These are phyloP conservation scores for Pseudomyrmex gracilis DNA, from an alignment of 1,140 invertebrate genomes.

Conservation along the genomic window DNA sequence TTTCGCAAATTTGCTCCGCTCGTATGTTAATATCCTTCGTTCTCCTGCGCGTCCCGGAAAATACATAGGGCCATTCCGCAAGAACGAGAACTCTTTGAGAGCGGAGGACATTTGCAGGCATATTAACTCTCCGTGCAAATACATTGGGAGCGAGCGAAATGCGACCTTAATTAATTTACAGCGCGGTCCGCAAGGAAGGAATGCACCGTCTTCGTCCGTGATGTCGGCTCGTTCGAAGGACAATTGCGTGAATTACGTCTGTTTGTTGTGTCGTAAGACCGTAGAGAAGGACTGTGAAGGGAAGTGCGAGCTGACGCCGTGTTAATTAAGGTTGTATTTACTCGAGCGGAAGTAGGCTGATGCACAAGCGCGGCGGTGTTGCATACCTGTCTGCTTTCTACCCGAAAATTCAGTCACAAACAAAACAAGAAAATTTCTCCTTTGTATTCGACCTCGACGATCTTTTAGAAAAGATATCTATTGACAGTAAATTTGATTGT, in stretches of 20 bases:
- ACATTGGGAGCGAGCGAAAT: conserved; percentile 52
- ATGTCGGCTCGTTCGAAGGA: conserved; percentile 63
- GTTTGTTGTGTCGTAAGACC: conserved; percentile 77
- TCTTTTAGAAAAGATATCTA: neutral
- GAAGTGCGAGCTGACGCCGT: conserved; percentile 72
- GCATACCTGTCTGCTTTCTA: conserved; percentile 51
- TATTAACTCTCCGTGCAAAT: conserved; percentile 54
- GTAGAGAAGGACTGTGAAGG: conserved; percentile 58
- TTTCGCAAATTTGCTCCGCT: conserved; percentile 17
- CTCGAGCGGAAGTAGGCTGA: conserved; percentile 74
- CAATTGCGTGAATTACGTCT: conserved; percentile 74
- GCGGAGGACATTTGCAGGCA: conserved; percentile 22
- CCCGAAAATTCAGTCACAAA: conserved; percentile 60
- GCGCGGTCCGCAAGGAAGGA: conserved; percentile 57
- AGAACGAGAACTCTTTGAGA: conserved; percentile 51
- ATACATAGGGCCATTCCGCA: neutral
- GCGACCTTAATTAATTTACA: conserved; percentile 57
- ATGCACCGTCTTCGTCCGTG: conserved; percentile 43
- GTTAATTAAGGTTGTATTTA: conserved; percentile 81
- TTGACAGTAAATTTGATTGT: too few relatives aligned
- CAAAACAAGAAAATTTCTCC: conserved; percentile 46
- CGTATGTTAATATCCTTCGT: conserved; percentile 35
- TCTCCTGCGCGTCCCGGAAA: conserved; percentile 7
- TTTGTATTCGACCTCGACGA: neutral
- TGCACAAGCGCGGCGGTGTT: conserved; percentile 60